Conservation (phyloP, 2,888 invertebrate genomes). For the Fragum whitleyi region DNA sequence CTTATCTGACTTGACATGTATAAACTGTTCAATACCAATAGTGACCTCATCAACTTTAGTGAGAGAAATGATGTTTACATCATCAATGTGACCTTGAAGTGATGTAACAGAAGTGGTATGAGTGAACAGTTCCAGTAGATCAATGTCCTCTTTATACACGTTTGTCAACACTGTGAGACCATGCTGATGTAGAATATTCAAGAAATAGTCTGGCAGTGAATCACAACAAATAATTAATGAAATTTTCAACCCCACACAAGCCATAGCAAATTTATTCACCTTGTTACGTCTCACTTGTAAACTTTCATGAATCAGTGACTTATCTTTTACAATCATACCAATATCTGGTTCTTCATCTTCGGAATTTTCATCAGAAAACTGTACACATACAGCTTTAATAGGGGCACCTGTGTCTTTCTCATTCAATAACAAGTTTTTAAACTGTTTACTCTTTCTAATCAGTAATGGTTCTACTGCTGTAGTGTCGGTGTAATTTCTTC, state of each 20-base stretch:
- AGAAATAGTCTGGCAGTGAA: slow-evolving; percentile 65
- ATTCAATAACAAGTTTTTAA: slow-evolving; percentile 48
- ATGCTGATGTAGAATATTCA: slow-evolving; percentile 58
- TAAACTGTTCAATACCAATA: slow-evolving; percentile 36
- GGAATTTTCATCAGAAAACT: slow-evolving; percentile 18
- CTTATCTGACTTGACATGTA: slow-evolving; percentile 2
- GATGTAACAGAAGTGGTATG: slow-evolving; percentile 29
- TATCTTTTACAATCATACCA: slow-evolving; percentile 27
- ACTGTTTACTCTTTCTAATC: slow-evolving; percentile 40
- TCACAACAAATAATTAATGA: slow-evolving; percentile 66
- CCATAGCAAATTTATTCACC: slow-evolving; percentile 49
- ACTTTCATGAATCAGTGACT: slow-evolving; percentile 9
- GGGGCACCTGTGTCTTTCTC: slow-evolving; percentile 10
- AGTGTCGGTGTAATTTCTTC: slow-evolving; percentile 60
- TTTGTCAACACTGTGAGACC: slow-evolving; percentile 66
- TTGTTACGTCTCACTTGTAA: slow-evolving; percentile 27
- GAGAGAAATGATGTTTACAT: slow-evolving; percentile 30
- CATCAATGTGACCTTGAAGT: slow-evolving; percentile 37
- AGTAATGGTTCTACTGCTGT: slow-evolving; percentile 40
- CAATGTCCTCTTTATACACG: slow-evolving; percentile 65
- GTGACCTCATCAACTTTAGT: slow-evolving; percentile 19
- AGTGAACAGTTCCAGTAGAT: slow-evolving; percentile 54
- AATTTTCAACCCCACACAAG: slow-evolving; percentile 39
- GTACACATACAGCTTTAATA: slow-evolving; percentile 34
- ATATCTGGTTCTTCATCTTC: slow-evolving; percentile 24